Evolutionary conservation across 2,888 invertebrate genomes (phyloP), one percentile per base, ranked within the genome.

Genomic region (Drosophila colorata): DNA sequence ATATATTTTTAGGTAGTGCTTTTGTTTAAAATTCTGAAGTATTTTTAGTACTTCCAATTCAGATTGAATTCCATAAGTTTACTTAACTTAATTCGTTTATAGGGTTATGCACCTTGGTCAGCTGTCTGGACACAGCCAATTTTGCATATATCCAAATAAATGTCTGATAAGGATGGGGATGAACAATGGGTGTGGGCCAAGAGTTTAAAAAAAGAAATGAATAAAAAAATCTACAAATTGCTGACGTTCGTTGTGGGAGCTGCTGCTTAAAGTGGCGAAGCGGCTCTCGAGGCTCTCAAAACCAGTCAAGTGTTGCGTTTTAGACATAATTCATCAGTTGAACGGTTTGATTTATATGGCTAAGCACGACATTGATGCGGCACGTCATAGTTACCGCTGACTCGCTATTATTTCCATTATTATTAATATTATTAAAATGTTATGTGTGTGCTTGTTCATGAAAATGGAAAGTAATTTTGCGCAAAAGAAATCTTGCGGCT

Each of bases 301-400:
- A 53, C 66, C 88, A 89, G 86, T 84, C 88, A 89, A 87, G 88
- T 84, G 83, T 83, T 83, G 86, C 74, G 83, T 51, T 67, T 80
- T 66, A 89, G 69, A 87, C 65, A 87, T 79, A 79, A 84, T 89
- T 89, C 77, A 84, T 86, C 89, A 83, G 90, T 57, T 88, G 87
- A 89, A 89, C 74, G 84, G 73, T 88, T 88, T 80, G 88, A 88
- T 86, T 87, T 86, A 88, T 89, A 77, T 83, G 88, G 86, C 68
- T 88, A 86, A 76, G 35, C 88, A 89, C 78, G 76, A 76, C 85
- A 80, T n/a, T 8, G 31, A 16, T 84, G 84, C 74, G 71, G 78
- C 81, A 77, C 69, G 87, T 51, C 44, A 46, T 28, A 46, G 41
- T 59, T 64, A 46, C 41, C 2, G 25, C 25, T 28, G 25, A 1